These are phyloP conservation scores for Drosophila affinis DNA, from an alignment of 2,888 invertebrate genomes.

Conservation along the genomic window DNA sequence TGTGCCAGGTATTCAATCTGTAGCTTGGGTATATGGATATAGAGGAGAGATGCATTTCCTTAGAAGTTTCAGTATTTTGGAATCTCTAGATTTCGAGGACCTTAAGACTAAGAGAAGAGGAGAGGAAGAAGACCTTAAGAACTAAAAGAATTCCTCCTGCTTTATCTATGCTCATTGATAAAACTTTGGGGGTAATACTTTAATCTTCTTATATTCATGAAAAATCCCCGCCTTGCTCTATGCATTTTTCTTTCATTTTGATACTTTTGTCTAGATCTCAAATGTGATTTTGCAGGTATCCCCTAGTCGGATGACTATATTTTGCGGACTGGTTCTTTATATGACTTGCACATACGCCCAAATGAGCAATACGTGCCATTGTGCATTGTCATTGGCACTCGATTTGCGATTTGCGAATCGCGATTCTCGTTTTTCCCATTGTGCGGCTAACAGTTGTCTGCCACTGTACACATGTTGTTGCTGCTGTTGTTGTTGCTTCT, in stretches of 20 bases:
- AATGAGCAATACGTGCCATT: slow-evolving; percentile 46
- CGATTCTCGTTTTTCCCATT: slow-evolving; percentile 29
- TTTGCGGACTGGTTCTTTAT: slow-evolving; percentile 14
- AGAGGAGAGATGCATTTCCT: background rate
- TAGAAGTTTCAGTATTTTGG: background rate
- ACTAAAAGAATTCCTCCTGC: no score
- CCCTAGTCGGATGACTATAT: background rate
- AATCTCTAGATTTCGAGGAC: no score
- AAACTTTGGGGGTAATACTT: no score
- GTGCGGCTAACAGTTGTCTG: slow-evolving; percentile 35
- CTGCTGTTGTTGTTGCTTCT: slow-evolving; percentile 28
- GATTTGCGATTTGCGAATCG: slow-evolving; percentile 21
- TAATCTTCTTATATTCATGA: no score
- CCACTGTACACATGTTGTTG: slow-evolving; percentile 20
- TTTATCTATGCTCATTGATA: no score
- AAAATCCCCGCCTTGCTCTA: no score
- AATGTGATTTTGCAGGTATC: background rate
- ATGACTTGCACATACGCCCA: slow-evolving; percentile 37
- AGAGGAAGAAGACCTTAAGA: no score
- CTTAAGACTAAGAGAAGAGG: no score
- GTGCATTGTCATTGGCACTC: slow-evolving; percentile 55
- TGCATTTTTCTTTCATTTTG: background rate
- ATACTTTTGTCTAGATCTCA: background rate
- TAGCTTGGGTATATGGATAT: background rate
- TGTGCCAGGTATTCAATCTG: background rate